Evolutionary conservation across 2,797 vertebrate genomes (phyloP).

Genomic region (Microcaecilia unicolor): DNA sequence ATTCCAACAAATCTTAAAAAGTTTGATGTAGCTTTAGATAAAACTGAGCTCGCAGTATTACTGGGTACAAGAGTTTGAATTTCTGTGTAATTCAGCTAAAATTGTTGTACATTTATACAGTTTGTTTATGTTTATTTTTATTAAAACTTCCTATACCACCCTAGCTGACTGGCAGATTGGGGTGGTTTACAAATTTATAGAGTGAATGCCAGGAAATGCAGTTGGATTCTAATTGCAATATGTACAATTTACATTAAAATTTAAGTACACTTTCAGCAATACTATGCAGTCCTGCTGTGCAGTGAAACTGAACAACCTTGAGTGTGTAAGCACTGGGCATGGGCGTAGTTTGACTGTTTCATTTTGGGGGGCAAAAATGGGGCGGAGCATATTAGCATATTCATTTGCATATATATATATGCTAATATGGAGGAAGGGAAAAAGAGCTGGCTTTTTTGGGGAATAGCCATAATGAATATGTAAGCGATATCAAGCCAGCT

Average conservation of each 20-base stretch:
- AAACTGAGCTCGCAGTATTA: slow-evolving; percentile 41
- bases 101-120: slow-evolving; percentile 39
- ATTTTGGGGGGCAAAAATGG: no score
- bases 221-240: slow-evolving; percentile 21
- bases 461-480: no score
- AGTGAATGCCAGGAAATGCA: slow-evolving; percentile 30
- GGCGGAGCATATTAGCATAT: no score
- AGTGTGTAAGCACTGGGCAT: background rate
- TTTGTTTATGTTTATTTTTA: no score
- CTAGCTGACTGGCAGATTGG: no score
- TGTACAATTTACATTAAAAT: slow-evolving; percentile 43
- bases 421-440: no score
- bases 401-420: no score
- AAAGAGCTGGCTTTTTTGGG: no score
- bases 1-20: slow-evolving; percentile 26
- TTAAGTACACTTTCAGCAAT: slow-evolving; percentile 36
- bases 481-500: no score
- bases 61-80: slow-evolving; percentile 34
- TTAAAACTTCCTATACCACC: no score
- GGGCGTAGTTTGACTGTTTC: no score
- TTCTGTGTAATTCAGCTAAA: slow-evolving; percentile 23
- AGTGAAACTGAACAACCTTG: slow-evolving; percentile 3
- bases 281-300: slow-evolving; percentile 40
- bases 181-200: no score
- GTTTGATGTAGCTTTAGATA: slow-evolving; percentile 48